A percentile compares a stretch with the other conserved stretches of the same genome.
These are phyloP conservation scores for Nycticebus coucang DNA, from an alignment of 2,113 vertebrate genomes.

Conservation along the genomic window DNA sequence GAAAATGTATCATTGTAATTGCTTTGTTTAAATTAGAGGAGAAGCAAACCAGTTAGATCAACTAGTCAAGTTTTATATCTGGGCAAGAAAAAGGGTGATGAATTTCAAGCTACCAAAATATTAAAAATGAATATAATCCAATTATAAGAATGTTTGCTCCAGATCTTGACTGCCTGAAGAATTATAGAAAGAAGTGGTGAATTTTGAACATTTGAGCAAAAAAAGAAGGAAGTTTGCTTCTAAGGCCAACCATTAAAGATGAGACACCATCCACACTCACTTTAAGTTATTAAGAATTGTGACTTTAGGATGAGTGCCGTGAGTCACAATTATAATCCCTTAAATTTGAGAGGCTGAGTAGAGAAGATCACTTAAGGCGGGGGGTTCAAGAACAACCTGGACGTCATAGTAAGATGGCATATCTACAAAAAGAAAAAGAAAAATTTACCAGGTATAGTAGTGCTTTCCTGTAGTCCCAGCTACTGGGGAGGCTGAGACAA, in stretches of 20 bases:
- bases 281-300: background rate
- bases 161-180: background rate
- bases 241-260: background rate
- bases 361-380: no score
- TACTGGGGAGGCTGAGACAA: no score
- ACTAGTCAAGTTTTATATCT: background rate
- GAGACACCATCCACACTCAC: background rate
- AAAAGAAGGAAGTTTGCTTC: background rate
- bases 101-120: background rate
- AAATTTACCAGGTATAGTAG: no score
- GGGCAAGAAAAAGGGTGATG: background rate
- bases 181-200: background rate
- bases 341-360: no score
- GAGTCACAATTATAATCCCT: no score
- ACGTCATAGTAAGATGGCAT: no score
- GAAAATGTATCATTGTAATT: conserved; percentile 61
- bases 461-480: no score
- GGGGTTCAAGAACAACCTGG: no score
- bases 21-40: conserved; percentile 77
- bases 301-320: background rate
- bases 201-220: background rate
- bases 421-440: no score
- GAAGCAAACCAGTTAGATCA: conserved; percentile 57
- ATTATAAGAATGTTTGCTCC: background rate
- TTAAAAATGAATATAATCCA: background rate